A percentile compares a stretch with the other conserved stretches of the same genome.
Conservation (phyloP, 2,888 invertebrate genomes). For the Tridacna crocea region DNA sequence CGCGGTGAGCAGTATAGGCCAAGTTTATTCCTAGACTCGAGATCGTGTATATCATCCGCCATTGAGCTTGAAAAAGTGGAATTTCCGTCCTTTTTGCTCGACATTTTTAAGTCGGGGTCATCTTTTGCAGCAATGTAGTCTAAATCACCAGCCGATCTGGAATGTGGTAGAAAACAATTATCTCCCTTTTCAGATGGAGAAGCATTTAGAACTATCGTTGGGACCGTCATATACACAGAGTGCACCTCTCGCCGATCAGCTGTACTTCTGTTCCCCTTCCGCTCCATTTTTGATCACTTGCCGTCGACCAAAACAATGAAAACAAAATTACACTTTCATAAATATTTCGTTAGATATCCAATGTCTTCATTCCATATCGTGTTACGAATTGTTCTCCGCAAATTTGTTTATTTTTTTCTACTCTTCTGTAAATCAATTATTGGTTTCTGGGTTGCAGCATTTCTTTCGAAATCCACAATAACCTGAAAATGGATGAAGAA, state of each 20-base stretch:
- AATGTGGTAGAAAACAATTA: slow-evolving; percentile 53
- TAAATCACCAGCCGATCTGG: slow-evolving; percentile 66
- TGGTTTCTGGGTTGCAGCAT: no score
- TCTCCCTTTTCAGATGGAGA: slow-evolving; percentile 38
- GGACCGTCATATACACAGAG: slow-evolving; percentile 67
- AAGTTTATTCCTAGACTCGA: slow-evolving; percentile 60
- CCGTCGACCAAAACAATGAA: no score
- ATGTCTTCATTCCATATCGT: no score
- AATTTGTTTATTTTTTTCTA: no score
- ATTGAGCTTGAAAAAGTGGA: slow-evolving; percentile 54
- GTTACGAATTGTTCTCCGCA: no score
- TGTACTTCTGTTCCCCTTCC: slow-evolving; percentile 27
- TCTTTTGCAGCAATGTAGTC: slow-evolving; percentile 39
- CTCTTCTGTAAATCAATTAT: no score
- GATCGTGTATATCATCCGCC: slow-evolving; percentile 43
- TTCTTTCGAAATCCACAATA: no score
- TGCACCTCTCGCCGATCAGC: slow-evolving; percentile 62
- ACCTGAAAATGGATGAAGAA: no score
- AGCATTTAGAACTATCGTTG: slow-evolving; percentile 64
- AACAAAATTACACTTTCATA: no score
- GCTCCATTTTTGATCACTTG: slow-evolving; percentile 30
- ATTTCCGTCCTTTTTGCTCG: slow-evolving; percentile 40
- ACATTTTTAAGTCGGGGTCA: slow-evolving; percentile 23
- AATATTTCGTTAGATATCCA: no score
- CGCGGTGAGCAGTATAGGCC: slow-evolving; percentile 78